These are phyloP conservation scores for Acleris laterana DNA, from an alignment of 2,888 invertebrate species.

Conservation along the genomic window DNA sequence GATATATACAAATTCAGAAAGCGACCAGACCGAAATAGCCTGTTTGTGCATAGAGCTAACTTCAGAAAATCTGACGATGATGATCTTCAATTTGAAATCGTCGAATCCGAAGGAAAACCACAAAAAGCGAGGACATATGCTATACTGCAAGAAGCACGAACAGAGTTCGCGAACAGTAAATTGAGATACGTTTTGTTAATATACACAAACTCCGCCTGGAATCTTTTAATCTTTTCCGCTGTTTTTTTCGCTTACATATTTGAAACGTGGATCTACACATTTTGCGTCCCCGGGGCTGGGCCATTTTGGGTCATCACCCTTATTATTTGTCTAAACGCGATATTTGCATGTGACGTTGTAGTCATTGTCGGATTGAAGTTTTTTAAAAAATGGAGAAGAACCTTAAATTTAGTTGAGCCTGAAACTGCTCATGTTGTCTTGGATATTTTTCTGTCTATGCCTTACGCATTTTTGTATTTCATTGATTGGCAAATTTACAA, in stretches of 20 bases:
- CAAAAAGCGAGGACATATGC: conserved; percentile 65
- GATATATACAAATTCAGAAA: conserved; percentile 67
- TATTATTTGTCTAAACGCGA: conserved; percentile 62
- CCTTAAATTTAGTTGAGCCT: conserved; percentile 76
- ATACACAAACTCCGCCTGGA: conserved; percentile 71
- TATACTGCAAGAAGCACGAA: conserved; percentile 67
- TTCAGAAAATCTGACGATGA: conserved; percentile 37
- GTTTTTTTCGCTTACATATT: conserved; percentile 67
- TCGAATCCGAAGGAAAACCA: conserved; percentile 52
- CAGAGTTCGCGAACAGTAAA: conserved; percentile 66
- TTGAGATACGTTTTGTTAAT: conserved; percentile 65
- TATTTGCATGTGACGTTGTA: conserved; percentile 66
- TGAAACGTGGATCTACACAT: conserved; percentile 72
- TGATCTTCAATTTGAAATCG: conserved; percentile 41
- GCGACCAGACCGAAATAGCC: conserved; percentile 49
- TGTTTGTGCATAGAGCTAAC: conserved; percentile 46
- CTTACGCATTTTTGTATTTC: conserved; percentile 69
- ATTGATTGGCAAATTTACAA: conserved; percentile 44
- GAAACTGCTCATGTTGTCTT: conserved; percentile 61
- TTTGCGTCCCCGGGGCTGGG: conserved; percentile 53
- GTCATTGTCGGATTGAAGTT: conserved; percentile 70
- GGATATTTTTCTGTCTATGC: conserved; percentile 67
- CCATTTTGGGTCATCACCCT: conserved; percentile 61
- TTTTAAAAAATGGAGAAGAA: conserved; percentile 73
- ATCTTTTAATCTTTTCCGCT: conserved; percentile 62